These are phyloP conservation scores for Caiman crocodilus DNA, from an alignment of 2,797 vertebrate species.

Conservation along the genomic window DNA sequence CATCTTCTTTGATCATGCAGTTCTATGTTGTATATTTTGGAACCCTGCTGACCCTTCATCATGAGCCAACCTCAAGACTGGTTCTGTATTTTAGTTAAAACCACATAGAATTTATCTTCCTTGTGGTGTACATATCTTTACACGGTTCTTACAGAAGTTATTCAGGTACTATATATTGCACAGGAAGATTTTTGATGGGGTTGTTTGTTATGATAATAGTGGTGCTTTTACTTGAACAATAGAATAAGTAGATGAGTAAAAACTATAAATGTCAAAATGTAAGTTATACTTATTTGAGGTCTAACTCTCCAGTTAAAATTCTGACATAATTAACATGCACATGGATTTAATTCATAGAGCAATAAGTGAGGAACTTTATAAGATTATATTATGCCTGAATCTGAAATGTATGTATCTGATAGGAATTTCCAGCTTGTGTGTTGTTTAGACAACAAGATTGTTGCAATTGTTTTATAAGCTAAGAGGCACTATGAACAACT, in stretches of 20 bases:
- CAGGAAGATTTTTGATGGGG: neutral
- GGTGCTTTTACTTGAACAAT: neutral
- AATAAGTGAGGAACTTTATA: neutral
- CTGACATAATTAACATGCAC: neutral
- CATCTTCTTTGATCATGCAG: neutral
- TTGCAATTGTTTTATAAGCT: neutral
- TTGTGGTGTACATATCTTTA: neutral
- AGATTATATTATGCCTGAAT: fast-evolving
- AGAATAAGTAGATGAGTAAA: neutral
- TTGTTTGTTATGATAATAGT: neutral
- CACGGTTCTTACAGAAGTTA: neutral
- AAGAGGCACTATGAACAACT: neutral
- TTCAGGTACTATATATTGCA: fast-evolving
- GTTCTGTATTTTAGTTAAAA: neutral
- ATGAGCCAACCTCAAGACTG: neutral
- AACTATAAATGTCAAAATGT: neutral
- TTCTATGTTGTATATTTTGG: fast-evolving
- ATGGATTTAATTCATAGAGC: neutral
- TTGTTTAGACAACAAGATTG: neutral
- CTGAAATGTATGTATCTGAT: neutral
- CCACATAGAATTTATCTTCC: neutral
- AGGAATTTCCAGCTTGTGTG: neutral
- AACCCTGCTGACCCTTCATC: neutral
- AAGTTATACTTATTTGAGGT: neutral
- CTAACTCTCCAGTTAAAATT: neutral